Conservation (phyloP, 2,797 vertebrate species). For the Gobio occitaniae region DNA sequence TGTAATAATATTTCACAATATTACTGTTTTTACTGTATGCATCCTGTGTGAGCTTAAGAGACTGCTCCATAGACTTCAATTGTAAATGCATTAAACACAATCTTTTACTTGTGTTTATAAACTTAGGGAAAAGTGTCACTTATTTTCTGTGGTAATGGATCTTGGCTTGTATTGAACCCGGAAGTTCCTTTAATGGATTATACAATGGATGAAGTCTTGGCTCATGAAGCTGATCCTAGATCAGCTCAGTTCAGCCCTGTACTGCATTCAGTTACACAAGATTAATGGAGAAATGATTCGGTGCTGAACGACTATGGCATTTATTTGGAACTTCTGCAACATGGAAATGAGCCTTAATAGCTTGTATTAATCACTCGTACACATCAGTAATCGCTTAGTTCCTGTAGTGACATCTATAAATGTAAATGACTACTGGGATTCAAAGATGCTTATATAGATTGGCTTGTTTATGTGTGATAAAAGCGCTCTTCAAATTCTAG, state of each 20-base stretch:
- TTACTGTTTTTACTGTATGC: neutral
- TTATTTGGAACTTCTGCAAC: conserved; percentile 57
- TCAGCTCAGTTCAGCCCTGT: conserved; percentile 1
- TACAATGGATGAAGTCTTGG: neutral
- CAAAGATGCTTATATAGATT: neutral
- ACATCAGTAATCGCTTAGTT: conserved; percentile 58
- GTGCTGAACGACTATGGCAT: conserved; percentile 58
- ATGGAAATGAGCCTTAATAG: conserved; percentile 70
- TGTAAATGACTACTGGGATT: conserved; percentile 48
- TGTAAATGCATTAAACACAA: neutral
- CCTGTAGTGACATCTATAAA: conserved; percentile 56
- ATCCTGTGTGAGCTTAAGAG: neutral
- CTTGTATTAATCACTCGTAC: conserved; percentile 69
- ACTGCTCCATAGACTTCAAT: neutral
- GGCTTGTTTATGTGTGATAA: conserved; percentile 50
- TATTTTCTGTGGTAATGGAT: neutral
- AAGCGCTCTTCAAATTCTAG: neutral
- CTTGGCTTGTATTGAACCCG: neutral
- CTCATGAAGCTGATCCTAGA: neutral
- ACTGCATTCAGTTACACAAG: conserved; percentile 28
- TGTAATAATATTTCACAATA: neutral
- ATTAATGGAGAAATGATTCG: conserved; percentile 58
- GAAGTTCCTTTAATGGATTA: neutral
- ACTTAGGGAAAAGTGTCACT: neutral
- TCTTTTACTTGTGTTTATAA: neutral